Evolutionary conservation across 2,888 invertebrate species (phyloP).

Genomic region (Amiota minor): DNA sequence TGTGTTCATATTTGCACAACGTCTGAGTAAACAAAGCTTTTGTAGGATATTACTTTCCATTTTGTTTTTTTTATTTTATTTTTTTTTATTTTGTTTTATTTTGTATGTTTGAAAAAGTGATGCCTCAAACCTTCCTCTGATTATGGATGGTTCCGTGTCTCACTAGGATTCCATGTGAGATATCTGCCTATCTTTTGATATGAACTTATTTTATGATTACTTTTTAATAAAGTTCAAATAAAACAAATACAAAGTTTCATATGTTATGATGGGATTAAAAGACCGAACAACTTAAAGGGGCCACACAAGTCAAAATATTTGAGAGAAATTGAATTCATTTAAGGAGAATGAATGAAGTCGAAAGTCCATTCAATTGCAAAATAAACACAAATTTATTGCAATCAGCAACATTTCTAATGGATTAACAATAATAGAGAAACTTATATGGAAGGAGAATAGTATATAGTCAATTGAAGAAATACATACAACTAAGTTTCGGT

Average conservation of each 20-base stretch:
- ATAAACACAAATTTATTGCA: too few relatives aligned
- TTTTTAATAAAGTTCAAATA: constrained; percentile 40
- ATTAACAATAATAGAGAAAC: constrained; percentile 6
- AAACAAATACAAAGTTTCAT: background rate
- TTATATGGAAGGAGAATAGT: too few relatives aligned
- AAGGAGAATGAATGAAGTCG: too few relatives aligned
- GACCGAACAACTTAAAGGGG: background rate
- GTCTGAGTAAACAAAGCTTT: constrained; percentile 57
- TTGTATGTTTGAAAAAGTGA: too few relatives aligned
- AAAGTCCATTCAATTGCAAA: too few relatives aligned
- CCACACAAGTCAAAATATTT: background rate
- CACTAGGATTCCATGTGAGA: background rate
- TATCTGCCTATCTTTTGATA: background rate
- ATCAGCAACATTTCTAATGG: constrained; percentile 7
- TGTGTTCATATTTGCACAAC: constrained; percentile 55
- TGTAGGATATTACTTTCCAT: constrained; percentile 17
- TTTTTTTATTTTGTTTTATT: background rate
- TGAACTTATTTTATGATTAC: constrained; percentile 39
- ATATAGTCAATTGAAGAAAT: too few relatives aligned
- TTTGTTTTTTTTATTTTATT: background rate
- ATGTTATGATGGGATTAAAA: too few relatives aligned
- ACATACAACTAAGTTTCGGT: too few relatives aligned
- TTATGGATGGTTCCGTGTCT: background rate
- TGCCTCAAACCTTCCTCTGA: too few relatives aligned
- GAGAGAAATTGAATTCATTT: too few relatives aligned